Evolutionary conservation across 2,113 vertebrate genomes (phyloP), one percentile per base, ranked within the genome.

Genomic region (Edolisoma coerulescens): DNA sequence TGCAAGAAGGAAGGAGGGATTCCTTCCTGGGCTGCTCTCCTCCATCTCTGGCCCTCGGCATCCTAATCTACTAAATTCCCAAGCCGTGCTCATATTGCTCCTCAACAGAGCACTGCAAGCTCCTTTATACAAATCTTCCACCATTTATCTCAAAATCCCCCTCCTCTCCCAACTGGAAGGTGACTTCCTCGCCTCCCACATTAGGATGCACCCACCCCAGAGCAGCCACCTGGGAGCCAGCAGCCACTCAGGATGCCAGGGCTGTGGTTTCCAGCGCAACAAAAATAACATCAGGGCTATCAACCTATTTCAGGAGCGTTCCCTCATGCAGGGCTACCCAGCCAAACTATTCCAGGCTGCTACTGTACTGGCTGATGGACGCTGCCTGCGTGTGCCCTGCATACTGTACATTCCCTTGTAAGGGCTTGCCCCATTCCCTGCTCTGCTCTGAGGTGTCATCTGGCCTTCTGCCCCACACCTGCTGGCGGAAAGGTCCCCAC

Each of bases 321-420:
- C 64, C 84, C 95, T 96, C 96, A 96, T 63, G 52, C 73, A 83
- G 82, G 44, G 28, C 88, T 77, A 52, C 56, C 75, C 90, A 0
- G 96, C 95, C 96, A 96, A 96, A 88, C 35, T 96, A 96, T 97
- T 96, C 92, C 83, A 77, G 90, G 92, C 96, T 95, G 90, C 85
- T 97, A 96, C 96, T 97, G 96, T 96, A 97, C 92, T 68, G 79
- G 84, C 81, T 85, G 91, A 49, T 24, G 84, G 87, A 60, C 2
- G 0, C 63, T 89, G 92, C 82, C 90, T 63, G 50, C 0, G 22
- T 96, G 93, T 94, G 92, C 93, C 95, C 21, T 1, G 69, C 93
- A 96, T 97, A 95, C 96, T 97, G 95, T 93, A 96, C 95, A 94
- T 97, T 96, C 96, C 93, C 95, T 95, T 95, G 93, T 96, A 97